phyloP scores from a whole-genome alignment of 2,113 vertebrate genomes.

The Rhinoderma darwinii region DNA sequence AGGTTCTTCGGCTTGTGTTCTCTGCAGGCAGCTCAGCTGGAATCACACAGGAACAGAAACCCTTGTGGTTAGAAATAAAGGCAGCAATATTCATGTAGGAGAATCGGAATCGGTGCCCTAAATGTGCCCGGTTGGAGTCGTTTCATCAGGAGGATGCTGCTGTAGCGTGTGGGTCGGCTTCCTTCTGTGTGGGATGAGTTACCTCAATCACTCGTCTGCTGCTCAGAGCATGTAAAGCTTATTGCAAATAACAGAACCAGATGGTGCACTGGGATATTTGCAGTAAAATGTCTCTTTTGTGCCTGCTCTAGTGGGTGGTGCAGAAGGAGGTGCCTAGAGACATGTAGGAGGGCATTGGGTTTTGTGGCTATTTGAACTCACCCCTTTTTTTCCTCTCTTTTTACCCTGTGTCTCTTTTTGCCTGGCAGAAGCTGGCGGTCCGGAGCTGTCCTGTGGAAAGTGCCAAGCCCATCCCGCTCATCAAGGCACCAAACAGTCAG shows the following conservation, averaged over 20 bases:
- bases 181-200: constrained; percentile 22
- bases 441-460: constrained; percentile 78
- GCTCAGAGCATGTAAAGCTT: constrained; percentile 11
- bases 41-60: constrained; percentile 31
- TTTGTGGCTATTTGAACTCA: constrained; percentile 17
- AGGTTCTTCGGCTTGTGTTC: not conserved
- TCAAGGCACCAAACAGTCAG: constrained; percentile 75
- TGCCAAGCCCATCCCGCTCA: constrained; percentile 77
- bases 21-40: constrained; percentile 43
- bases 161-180: not conserved
- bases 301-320: not conserved
- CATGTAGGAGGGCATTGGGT: constrained; percentile 14
- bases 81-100: constrained; percentile 14
- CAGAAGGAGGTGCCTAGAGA: not conserved
- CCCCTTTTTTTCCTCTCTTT: constrained; percentile 41
- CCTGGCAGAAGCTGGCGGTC: constrained; percentile 79
- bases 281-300: not conserved
- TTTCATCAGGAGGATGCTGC: constrained; percentile 32
- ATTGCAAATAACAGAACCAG: constrained; percentile 40
- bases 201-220: not conserved
- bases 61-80: constrained; percentile 44
- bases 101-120: not conserved
- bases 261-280: constrained; percentile 43
- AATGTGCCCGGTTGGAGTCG: constrained; percentile 27
- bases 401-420: constrained; percentile 34